Evolutionary conservation across 2,113 vertebrate genomes (phyloP).

Genomic region (Furnarius figulus): DNA sequence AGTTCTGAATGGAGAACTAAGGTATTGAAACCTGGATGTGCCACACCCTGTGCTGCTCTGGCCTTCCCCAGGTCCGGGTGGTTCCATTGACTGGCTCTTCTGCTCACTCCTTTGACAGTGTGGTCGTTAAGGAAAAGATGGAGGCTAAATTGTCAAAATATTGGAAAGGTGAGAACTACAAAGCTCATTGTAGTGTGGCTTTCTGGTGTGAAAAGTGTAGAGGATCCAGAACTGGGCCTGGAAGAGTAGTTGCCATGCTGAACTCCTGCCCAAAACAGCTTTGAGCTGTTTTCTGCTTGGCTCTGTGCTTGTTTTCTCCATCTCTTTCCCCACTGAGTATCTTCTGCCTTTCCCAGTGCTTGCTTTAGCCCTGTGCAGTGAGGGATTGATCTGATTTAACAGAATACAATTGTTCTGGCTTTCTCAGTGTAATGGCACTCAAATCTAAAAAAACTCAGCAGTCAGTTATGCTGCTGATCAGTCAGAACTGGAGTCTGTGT

Average conservation of each 20-base stretch:
- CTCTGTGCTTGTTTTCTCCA: background rate
- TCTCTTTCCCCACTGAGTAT: background rate
- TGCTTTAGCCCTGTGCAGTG: background rate
- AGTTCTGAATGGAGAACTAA: rapidly evolving
- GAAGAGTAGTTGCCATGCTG: background rate
- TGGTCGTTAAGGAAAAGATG: background rate
- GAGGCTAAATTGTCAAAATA: background rate
- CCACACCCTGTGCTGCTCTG: background rate
- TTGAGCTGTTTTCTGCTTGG: background rate
- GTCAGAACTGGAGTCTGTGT: background rate
- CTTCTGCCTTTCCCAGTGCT: background rate
- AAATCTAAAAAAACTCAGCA: too few species aligned
- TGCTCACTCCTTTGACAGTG: background rate
- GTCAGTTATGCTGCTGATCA: background rate
- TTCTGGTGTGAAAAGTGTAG: background rate
- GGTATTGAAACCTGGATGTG: rapidly evolving
- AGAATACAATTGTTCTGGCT: background rate
- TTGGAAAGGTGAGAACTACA: background rate
- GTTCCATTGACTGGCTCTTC: background rate
- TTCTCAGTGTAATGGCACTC: background rate
- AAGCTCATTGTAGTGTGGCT: background rate
- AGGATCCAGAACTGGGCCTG: background rate
- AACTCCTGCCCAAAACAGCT: background rate
- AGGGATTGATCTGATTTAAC: background rate
- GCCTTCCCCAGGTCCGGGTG: background rate